These are phyloP conservation scores for Maniola hyperantus DNA, from an alignment of 2,888 invertebrate genomes.

Conservation along the genomic window DNA sequence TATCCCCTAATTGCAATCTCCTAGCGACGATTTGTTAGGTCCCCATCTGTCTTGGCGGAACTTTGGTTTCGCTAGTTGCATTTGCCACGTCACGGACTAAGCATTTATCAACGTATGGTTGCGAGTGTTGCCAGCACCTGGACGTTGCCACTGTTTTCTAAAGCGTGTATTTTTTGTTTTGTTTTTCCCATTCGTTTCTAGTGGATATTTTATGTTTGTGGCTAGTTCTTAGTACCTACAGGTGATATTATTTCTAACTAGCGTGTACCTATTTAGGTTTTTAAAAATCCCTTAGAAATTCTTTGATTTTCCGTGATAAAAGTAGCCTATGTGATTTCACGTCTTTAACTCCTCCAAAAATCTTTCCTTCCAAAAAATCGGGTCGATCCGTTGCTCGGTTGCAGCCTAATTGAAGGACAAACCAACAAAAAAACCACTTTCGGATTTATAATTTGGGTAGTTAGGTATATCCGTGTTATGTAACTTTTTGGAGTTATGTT, in stretches of 20 bases:
- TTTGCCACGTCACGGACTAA: conserved; percentile 64
- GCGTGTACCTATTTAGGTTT: no score
- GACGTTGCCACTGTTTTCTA: conserved; percentile 63
- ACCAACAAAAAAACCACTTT: no score
- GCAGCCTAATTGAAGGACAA: no score
- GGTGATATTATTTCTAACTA: not conserved
- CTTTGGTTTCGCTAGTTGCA: conserved; percentile 53
- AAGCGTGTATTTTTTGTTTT: conserved; percentile 40
- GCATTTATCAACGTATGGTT: conserved; percentile 75
- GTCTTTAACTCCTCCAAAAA: no score
- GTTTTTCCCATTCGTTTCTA: conserved; percentile 18
- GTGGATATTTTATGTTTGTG: conserved; percentile 5
- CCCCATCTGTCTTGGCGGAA: conserved; percentile 36
- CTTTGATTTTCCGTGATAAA: no score
- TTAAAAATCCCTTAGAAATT: no score
- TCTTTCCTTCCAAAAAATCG: no score
- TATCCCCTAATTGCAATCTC: conserved; percentile 24
- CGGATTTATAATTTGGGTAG: no score
- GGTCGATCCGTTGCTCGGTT: no score
- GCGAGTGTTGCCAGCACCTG: conserved; percentile 59
- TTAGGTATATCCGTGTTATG: no score
- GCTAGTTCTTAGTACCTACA: not conserved
- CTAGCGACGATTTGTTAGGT: conserved; percentile 26
- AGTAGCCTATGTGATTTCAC: no score
- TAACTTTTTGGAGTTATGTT: no score